Evolutionary conservation across 1,140 invertebrate genomes (phyloP).

Genomic region (Tetragnatha versicolor): DNA sequence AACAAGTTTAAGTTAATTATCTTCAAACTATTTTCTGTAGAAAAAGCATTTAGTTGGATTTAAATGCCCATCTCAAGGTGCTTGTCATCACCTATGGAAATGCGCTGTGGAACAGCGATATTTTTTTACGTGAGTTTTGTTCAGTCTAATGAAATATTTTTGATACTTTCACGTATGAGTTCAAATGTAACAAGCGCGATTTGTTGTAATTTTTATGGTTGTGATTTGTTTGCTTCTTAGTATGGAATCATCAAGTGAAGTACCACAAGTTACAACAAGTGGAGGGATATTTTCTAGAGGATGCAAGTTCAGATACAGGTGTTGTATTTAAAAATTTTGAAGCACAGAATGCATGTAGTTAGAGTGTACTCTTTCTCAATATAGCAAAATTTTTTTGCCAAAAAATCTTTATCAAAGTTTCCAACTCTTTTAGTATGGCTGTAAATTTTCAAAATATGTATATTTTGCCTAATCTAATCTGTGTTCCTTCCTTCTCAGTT

Average conservation of each 20-base stretch:
- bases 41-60: constrained; percentile 96
- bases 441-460: no score
- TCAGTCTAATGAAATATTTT: not conserved
- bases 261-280: constrained; percentile 84
- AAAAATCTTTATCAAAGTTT: no score
- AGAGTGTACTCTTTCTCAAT: no score
- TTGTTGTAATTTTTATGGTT: no score
- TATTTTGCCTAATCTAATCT: no score
- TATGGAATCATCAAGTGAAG: constrained; percentile 84
- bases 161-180: constrained; percentile 50
- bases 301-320: constrained; percentile 82
- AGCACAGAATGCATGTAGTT: no score
- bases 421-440: no score
- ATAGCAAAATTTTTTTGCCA: no score
- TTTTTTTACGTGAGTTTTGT: constrained; percentile 89
- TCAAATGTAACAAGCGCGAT: constrained; percentile 24
- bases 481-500: no score
- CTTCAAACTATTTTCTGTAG: constrained; percentile 75
- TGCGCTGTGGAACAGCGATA: constrained; percentile 96
- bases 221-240: constrained; percentile 70
- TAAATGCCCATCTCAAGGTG: constrained; percentile 87
- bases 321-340: constrained; percentile 22
- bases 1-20: no score
- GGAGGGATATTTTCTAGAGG: constrained; percentile 94
- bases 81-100: constrained; percentile 93